Base-by-base conservation (phyloP, 2,888 invertebrate species). In the Polydrusus pterygomalis region DNA sequence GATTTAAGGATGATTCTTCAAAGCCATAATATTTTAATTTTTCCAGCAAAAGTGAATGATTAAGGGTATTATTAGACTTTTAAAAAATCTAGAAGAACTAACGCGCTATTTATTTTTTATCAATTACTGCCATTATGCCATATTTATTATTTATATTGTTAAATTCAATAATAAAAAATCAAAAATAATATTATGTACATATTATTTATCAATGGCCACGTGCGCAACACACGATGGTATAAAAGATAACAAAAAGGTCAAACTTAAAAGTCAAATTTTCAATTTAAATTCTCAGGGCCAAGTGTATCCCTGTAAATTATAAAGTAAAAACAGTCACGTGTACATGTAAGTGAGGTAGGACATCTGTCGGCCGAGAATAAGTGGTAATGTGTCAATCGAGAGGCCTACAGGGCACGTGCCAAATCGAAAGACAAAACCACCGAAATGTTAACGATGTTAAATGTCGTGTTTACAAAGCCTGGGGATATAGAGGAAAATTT, bases 301-400 rank as follows among this genome's bases (percentile, higher is more conserved):
- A 62, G 40, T 54, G 15, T 25, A 51, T 34, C 70, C 75, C 70
- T 25, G 38, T 38, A 38, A 51, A 75, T 67, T 65, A 67, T 30
- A 77, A 77, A 77, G 63, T 69, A 70, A 73, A 77, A 73, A 40
- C 15, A 56, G 77, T 9, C 77, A 74, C 77, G 77, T 77, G 77
- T 56, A 38, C 45, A 30, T 58, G 34, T 77, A 71, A 77, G 77
- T 40, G 77, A 69, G 56, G 70, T 64, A 58, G 54, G 70, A 56
- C 77, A 77, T 77, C 77, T 77, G 77, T 49, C 56, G 54, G 20
- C 40, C 77, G 74, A 71, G 74, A 70, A 51, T 73, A 77, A 74
- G 77, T 77, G 77, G 75, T 75, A 75, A 77, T 70, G 73, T 73
- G 77, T 77, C 77, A 73, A 77, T 77, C 72, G 56, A 38, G 56